Conservation (phyloP, 2,888 invertebrate genomes). For the Lochmaea capreae region DNA sequence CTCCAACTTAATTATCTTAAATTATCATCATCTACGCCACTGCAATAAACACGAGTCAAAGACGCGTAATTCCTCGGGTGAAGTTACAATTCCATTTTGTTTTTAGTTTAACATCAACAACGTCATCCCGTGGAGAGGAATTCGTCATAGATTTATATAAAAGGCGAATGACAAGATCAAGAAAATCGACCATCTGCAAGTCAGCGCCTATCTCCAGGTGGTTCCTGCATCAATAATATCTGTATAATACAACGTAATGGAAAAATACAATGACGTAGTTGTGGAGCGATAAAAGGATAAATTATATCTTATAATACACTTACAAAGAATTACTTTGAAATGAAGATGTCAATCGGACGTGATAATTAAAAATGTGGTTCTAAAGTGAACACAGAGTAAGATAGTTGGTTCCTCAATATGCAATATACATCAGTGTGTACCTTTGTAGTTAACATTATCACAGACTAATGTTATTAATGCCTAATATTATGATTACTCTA, state of each 20-base stretch:
- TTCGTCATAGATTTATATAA: constrained; percentile 40
- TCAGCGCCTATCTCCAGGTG: constrained; percentile 59
- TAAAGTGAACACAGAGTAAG: no score
- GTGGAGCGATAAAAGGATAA: neutral
- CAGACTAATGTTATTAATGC: no score
- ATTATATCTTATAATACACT: neutral
- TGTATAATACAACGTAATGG: constrained; percentile 62
- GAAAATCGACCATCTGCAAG: constrained; percentile 55
- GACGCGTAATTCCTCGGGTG: constrained; percentile 15
- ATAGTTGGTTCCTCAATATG: no score
- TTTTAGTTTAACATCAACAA: constrained; percentile 27
- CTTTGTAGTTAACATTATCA: no score
- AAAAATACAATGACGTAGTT: constrained; percentile 47
- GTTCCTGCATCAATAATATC: constrained; percentile 61
- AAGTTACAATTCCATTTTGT: constrained; percentile 29
- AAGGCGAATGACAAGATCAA: constrained; percentile 42
- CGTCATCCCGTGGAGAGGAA: constrained; percentile 31
- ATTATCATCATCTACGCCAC: neutral
- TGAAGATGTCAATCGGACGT: neutral
- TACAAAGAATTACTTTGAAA: neutral
- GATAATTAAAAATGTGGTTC: neutral
- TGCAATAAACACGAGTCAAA: neutral
- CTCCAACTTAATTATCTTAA: no score
- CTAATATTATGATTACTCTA: no score
- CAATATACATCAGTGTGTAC: no score